Evolutionary conservation across 2,797 vertebrate genomes (phyloP), one percentile per base, ranked within the genome.

Genomic region (Silurus aristotelis): DNA sequence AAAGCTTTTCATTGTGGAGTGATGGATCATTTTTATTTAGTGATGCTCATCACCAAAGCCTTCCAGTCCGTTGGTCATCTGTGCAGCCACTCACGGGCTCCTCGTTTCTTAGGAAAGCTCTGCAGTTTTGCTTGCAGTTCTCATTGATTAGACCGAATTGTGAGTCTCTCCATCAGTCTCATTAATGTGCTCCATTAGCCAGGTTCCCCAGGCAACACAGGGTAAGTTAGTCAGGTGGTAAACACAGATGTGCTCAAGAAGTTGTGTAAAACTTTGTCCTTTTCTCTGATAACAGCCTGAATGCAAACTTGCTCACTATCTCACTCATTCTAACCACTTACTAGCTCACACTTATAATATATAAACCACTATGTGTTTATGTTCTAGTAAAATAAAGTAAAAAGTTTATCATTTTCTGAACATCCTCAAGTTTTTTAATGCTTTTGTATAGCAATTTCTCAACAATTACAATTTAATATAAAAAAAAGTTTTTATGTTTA

Each of bases 131-230:
- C 72, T 83, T 82, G 71, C 89, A 89, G 31, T 31, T 31, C 31
- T 31, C 31, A 52, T 88, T 89, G 89, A 90, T 90, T 90, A 87
- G 84, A 82, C 66, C 52, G 86, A 88, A 87, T 60, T 43, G 84
- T 83, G 76, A 81, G 83, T 80, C 84, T 46, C 87, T 83, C 84
- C 87, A 89, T 90, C 87, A 90, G 82, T 85, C 88, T 89, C 88
- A 88, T 90, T 90, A 90, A 89, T 87, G 85, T 86, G 85, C 87
- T 90, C 85, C 87, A 90, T 90, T 89, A 90, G 87, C 75, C 84
- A 20, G 56, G 79, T 76, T 87, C 85, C 84, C 85, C 82, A 84
- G 85, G 85, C 83, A 58, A 48, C 84, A 46, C 9, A n/a, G 78
- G 84, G 73, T 84, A 82, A 87, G 82, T 87, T 86, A 87, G 87